Conservation (phyloP, 2,888 invertebrate genomes). For the Plebejus argus region DNA sequence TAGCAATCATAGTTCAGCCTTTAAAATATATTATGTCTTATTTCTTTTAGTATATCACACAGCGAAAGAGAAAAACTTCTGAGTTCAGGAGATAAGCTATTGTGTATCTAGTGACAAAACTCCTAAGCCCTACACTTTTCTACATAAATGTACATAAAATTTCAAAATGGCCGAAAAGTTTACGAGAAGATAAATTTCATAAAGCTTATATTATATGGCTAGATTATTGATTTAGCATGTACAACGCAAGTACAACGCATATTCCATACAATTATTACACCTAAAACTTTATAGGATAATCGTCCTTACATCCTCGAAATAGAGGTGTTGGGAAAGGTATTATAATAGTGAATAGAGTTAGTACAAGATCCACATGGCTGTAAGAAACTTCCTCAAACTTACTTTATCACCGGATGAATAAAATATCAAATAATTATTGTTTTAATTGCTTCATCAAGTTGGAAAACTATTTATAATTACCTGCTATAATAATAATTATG, state of each 20-base stretch:
- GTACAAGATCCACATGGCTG: background rate
- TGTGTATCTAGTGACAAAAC: no score
- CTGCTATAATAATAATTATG: no score
- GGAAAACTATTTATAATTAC: no score
- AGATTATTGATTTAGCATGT: background rate
- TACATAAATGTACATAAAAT: no score
- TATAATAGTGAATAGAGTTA: background rate
- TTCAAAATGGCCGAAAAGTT: background rate
- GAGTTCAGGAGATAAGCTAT: no score
- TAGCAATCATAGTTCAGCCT: no score
- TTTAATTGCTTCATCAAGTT: background rate
- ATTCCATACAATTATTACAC: background rate
- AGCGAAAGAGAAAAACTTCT: no score
- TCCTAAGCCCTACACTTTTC: no score
- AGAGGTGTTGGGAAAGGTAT: background rate
- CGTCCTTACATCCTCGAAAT: background rate
- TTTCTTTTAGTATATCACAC: no score
- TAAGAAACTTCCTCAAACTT: background rate
- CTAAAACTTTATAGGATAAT: background rate
- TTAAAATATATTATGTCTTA: no score
- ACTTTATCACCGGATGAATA: conserved; percentile 6
- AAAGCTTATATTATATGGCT: background rate
- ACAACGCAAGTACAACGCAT: no score
- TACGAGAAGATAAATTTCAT: background rate
- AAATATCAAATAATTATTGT: conserved; percentile 12